Base-by-base conservation (phyloP, 1,140 invertebrate species). In the Bombus superbus region DNA sequence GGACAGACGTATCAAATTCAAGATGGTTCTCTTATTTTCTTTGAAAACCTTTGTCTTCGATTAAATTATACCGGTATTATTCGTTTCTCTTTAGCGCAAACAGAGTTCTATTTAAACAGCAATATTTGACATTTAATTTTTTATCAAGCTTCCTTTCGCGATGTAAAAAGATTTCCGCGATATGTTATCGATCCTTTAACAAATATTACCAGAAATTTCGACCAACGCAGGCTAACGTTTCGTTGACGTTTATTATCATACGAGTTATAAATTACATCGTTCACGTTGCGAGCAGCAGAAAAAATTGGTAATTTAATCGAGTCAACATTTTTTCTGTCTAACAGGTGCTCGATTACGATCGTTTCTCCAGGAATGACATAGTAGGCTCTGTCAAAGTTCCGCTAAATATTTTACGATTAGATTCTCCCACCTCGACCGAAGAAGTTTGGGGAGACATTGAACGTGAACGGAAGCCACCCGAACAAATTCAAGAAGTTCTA, bases 371-470 rank as follows among this genome's bases (percentile, higher is more conserved):
- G 57, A 98, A 98, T 91, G 97, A 98, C 92, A 96, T 98, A 4
- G 97, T 97, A 71, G 97, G 97, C 0, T 97, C 97, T 78, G 96
- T 98, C 4, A 96, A 96, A 76, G 96, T 98, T 44, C 96, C 96
- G 0, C 96, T 98, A 84, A 96, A 97, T 35, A 96, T 97, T 13
- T 95, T 97, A 32, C 97, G 98, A 92, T 81, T 95, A 11, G 96
- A 97, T 8, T 95, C 96, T 0, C 97, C 97, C 0, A 97, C 96
- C 68, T 96, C 92, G 8, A 90, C 96, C 3, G 95, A 97, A 32
- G 97, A 98, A 94, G 96, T 98, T 32, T 98, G 97, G 97, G 97
- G 97, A 0, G 97, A 98, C 86, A 96, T 98, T 59, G 96, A 96
- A 28, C 96, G 97, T 40, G 97, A 97, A 83, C 97, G 97, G 88